Evolutionary conservation across 2,113 vertebrate genomes (phyloP).

Genomic region (Aleadryas rufinucha): DNA sequence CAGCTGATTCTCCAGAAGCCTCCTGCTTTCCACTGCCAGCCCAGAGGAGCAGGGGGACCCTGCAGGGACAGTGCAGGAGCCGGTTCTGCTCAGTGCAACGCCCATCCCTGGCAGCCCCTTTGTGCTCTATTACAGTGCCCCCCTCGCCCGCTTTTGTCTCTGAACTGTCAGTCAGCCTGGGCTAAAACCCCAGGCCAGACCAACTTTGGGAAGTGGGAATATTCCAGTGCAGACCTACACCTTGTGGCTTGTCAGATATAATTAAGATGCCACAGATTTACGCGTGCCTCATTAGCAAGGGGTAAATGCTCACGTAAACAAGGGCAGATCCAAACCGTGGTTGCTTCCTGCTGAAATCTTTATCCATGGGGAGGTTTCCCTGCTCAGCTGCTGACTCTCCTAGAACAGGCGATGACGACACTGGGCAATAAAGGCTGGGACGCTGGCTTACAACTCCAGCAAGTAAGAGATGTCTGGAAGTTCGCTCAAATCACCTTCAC

Average conservation of each 20-base stretch:
- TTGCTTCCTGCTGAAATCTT: neutral
- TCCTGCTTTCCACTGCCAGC: neutral
- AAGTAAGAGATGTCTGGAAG: neutral
- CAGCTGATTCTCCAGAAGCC: neutral
- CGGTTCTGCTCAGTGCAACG: neutral
- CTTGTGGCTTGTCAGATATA: neutral
- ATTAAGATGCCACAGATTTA: neutral
- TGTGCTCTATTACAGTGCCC: constrained; percentile 16
- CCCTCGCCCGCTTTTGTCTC: constrained; percentile 52
- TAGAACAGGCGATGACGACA: neutral
- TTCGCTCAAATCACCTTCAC: neutral
- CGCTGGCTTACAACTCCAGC: neutral
- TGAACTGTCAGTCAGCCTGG: neutral
- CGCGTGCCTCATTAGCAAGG: neutral
- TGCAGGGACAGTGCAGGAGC: neutral
- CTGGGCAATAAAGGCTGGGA: neutral
- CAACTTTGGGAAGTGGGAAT: constrained; percentile 14
- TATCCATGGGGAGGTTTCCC: neutral
- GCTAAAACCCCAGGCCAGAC: neutral
- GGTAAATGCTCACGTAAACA: neutral
- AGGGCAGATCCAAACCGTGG: neutral
- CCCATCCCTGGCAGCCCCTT: constrained; percentile 35
- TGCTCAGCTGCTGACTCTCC: neutral
- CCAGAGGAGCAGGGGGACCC: neutral
- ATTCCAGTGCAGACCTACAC: neutral